Base-by-base conservation (phyloP, 1,140 invertebrate genomes). In the Hypsibius dujardini region DNA sequence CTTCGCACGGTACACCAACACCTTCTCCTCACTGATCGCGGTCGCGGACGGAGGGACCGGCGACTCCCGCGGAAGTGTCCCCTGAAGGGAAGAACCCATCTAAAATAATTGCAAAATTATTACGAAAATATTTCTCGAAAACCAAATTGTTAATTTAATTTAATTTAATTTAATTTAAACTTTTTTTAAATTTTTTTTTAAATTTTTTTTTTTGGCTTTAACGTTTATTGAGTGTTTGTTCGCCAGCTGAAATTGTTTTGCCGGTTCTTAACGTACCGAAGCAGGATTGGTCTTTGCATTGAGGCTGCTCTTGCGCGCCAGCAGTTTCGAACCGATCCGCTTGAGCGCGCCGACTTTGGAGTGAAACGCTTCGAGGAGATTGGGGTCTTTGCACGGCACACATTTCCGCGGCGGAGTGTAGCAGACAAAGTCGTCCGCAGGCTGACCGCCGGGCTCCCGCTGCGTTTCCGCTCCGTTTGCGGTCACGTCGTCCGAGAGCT, bases 321-420 rank as follows among this genome's bases (percentile, higher is more conserved):
- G 42, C 7, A 67, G 42, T 67, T 67, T 67, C 62, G 62, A 67
- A 42, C 62, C 62, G 12, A 67, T 67, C 62, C 62, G 62, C 62
- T 67, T 67, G 12, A 67, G 42, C 45, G 62, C 62, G 12, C 12
- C 42, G 12, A 67, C 62, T 67, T 67, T 67, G 62, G 62, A 67
- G 12, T 67, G 62, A 42, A 67, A 67, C 42, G 62, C 12, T 42
- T 67, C 62, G 62, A 67, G 12, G 62, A 67, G 12, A 45, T 67
- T 67, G 3, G 12, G 62, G 45, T 67, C 62, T 12, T 42, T 12
- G 3, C 12, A 67, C 7, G 62, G 62, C 62, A 67, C 3, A 42
- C 62, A 67, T 67, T 67, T 67, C 12, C 62, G 62, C 62, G 62
- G 62, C 62, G 62, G 62, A 7, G 62, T 67, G 42, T 67, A 67